Percentiles rank a stretch among this genome's conserved stretches.
phyloP scores from a whole-genome alignment of 1,140 invertebrate genomes.

The Aphelenchoides besseyi region DNA sequence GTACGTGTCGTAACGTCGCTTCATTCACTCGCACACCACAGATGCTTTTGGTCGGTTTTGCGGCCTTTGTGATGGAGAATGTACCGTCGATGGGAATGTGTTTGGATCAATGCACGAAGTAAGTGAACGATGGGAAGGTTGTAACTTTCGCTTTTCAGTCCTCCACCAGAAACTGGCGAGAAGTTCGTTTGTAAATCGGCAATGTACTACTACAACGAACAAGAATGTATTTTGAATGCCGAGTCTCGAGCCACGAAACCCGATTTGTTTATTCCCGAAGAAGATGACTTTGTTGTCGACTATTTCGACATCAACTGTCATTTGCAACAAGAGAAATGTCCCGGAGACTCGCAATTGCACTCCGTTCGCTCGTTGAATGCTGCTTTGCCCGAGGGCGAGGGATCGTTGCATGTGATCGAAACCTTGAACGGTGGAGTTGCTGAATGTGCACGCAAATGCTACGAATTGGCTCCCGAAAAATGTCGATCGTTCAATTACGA shows the following conservation, averaged over 20 bases:
- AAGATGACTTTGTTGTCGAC: conserved; percentile 61
- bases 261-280: conserved; percentile 62
- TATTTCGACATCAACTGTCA: conserved; percentile 62
- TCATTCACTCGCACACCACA: conserved; percentile 62
- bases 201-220: conserved; percentile 63
- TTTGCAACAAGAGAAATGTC: conserved; percentile 54
- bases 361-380: conserved; percentile 55
- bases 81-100: conserved; percentile 63
- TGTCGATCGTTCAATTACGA: conserved; percentile 62
- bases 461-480: conserved; percentile 53
- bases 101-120: conserved; percentile 62
- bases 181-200: conserved; percentile 62
- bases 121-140: too few species aligned
- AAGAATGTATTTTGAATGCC: conserved; percentile 62
- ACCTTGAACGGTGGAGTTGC: conserved; percentile 33
- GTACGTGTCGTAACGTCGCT: conserved; percentile 59
- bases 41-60: conserved; percentile 62
- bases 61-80: conserved; percentile 63
- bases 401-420: conserved; percentile 57
- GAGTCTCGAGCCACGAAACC: conserved; percentile 59
- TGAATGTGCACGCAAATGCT: conserved; percentile 55
- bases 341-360: conserved; percentile 43
- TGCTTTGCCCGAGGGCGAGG: conserved; percentile 58
- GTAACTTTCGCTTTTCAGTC: conserved; percentile 48
- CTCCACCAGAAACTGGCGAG: conserved; percentile 61